phyloP scores from a whole-genome alignment of 2,888 invertebrate genomes.

The Lithophane leautieri region DNA sequence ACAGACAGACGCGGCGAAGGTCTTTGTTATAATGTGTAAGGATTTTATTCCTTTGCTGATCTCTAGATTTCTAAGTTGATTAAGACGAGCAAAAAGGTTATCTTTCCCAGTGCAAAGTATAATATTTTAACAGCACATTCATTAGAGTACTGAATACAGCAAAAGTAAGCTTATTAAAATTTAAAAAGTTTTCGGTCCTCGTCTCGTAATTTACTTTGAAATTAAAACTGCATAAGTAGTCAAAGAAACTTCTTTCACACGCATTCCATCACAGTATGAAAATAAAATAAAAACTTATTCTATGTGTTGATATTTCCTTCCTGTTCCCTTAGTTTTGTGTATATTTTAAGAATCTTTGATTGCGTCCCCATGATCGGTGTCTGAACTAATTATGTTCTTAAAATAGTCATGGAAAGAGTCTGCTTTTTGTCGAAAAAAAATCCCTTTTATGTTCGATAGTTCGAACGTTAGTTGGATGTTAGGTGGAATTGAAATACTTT shows the following conservation, averaged over 20 bases:
- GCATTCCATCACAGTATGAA: not conserved
- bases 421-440: slow-evolving; percentile 45
- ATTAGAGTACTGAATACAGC: not conserved
- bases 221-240: slow-evolving; percentile 2
- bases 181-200: not conserved
- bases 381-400: slow-evolving; percentile 61
- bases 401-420: slow-evolving; percentile 49
- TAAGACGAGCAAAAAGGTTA: too few species aligned
- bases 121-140: slow-evolving; percentile 3
- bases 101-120: not conserved
- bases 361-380: slow-evolving; percentile 51
- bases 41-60: not conserved
- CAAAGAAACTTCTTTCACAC: slow-evolving; percentile 7
- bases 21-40: too few species aligned
- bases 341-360: slow-evolving; percentile 61
- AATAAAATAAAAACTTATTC: slow-evolving; percentile 2
- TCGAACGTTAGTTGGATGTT: slow-evolving; percentile 1
- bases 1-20: too few species aligned
- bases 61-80: not conserved
- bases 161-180: slow-evolving; percentile 18
- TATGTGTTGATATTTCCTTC: slow-evolving; percentile 40
- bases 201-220: slow-evolving; percentile 17
- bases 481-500: slow-evolving; percentile 1
- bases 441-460: slow-evolving; percentile 6
- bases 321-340: slow-evolving; percentile 34